Evolutionary conservation across 2,888 invertebrate genomes (phyloP).

Genomic region (Epirrhoe tristata): DNA sequence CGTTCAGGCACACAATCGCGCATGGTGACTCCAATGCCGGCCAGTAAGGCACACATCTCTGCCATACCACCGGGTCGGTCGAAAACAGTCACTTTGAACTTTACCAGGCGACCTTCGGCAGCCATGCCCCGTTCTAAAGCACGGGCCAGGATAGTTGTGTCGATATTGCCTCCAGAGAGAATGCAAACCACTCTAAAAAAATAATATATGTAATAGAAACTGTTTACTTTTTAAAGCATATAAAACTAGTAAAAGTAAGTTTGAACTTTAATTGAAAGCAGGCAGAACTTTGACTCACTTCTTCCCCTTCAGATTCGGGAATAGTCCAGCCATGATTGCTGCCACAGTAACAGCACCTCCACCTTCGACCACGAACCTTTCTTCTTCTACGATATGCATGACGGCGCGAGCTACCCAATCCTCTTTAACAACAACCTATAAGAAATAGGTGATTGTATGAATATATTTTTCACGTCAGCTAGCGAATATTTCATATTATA

Average conservation of each 20-base stretch:
- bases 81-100: conserved; percentile 87
- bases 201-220: no score
- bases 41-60: conserved; percentile 90
- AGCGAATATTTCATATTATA: neutral
- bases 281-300: conserved; percentile 79
- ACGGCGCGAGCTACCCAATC: conserved; percentile 94
- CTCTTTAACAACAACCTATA: conserved; percentile 90
- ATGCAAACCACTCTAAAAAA: conserved; percentile 93
- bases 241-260: no score
- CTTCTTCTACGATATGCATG: conserved; percentile 91
- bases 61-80: conserved; percentile 95
- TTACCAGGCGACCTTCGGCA: conserved; percentile 91
- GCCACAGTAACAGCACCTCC: conserved; percentile 93
- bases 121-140: conserved; percentile 96
- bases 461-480: neutral
- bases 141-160: conserved; percentile 94
- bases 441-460: conserved; percentile 5
- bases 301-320: conserved; percentile 93
- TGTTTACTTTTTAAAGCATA: no score
- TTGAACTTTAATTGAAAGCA: neutral
- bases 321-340: conserved; percentile 91
- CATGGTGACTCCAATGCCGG: conserved; percentile 92
- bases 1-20: conserved; percentile 98
- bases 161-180: conserved; percentile 95
- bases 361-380: conserved; percentile 95